Evolutionary conservation across 2,888 invertebrate species (phyloP).

Genomic region (Cyaniris semiargus): DNA sequence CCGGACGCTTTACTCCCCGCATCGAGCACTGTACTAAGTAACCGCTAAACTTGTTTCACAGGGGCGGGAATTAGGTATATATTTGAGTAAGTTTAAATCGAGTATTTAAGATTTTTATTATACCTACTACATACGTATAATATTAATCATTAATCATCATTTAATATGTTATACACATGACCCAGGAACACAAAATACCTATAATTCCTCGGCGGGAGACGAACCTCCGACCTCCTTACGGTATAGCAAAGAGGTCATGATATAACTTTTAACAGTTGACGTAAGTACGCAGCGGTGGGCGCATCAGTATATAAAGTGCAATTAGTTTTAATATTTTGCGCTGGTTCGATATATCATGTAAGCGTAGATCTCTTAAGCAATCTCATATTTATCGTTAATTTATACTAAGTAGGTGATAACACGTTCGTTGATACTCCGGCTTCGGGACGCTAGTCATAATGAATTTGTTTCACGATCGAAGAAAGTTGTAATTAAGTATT

Average conservation of each 20-base stretch:
- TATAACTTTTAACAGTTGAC: conserved; percentile 45
- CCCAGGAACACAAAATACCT: background rate
- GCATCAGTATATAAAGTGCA: conserved; percentile 26
- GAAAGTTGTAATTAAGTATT: conserved; percentile 25
- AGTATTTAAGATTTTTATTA: background rate
- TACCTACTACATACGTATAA: background rate
- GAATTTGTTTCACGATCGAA: conserved; percentile 46
- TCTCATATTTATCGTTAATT: conserved; percentile 59
- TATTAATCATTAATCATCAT: background rate
- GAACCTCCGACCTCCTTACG: background rate
- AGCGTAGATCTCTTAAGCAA: conserved; percentile 69
- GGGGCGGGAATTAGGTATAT: background rate
- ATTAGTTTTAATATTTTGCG: conserved; percentile 32
- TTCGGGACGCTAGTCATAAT: conserved; percentile 65
- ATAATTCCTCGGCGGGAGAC: background rate
- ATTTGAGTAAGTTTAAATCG: background rate
- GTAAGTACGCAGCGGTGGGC: conserved; percentile 32
- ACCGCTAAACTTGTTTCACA: background rate
- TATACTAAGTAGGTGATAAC: conserved; percentile 46
- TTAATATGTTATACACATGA: background rate
- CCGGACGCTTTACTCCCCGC: background rate
- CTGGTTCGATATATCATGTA: conserved; percentile 41
- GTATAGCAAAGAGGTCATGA: background rate
- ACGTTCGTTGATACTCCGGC: conserved; percentile 52
- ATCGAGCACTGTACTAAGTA: background rate